Base-by-base conservation (phyloP, 53 echinoderm and acorn worm species). In the Hippasteria phrygiana region DNA sequence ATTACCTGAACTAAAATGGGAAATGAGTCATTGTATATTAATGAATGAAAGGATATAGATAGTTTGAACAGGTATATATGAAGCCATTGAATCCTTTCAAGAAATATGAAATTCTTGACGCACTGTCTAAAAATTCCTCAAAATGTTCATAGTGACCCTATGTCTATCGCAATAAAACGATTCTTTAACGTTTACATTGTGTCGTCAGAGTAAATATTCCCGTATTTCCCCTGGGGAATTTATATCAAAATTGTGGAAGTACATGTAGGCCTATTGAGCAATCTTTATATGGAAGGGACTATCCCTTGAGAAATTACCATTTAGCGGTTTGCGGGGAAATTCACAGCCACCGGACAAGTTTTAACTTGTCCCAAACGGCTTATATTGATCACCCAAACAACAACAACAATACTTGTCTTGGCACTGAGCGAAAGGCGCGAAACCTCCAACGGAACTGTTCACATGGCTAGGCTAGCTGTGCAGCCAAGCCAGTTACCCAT, bases 1-100 rank as follows among this genome's bases (percentile, higher is more conserved):
- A 40, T 73, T 73, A 42, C 11, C 37, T 13, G 41, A 12, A n/a
- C 17, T 42, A 22, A 14, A 34, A 28, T 66, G 82, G 82, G 82
- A 66, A 82, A 82, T 43, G 43, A 12, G 45, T 4, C 28, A 82
- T 64, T 82, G 82, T 2, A 41, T 31, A 18, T 17, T 43, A 64
- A 66, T 43, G 14, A 46, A 38, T 24, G 1, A 32, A 66, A 82
- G 82, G 82, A 82, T 82, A 82, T 34, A 29, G n/a, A 63, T 45
- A 31, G 46, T 82, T 82, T 82, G 65, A 43, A 11, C 18, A 67
- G 35, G 34, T 33, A 36, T 5, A 67, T 0, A 11, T 67, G 14
- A 22, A 33, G 14, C 34, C 37, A 33, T 10, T 4, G 67, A 35
- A 35, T 16, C n/a, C n/a, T n/a, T n/a, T n/a, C n/a, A n/a, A n/a